phyloP scores from a whole-genome alignment of 64 coral and sea anemone genomes.

The Catalaphyllia jardinei region DNA sequence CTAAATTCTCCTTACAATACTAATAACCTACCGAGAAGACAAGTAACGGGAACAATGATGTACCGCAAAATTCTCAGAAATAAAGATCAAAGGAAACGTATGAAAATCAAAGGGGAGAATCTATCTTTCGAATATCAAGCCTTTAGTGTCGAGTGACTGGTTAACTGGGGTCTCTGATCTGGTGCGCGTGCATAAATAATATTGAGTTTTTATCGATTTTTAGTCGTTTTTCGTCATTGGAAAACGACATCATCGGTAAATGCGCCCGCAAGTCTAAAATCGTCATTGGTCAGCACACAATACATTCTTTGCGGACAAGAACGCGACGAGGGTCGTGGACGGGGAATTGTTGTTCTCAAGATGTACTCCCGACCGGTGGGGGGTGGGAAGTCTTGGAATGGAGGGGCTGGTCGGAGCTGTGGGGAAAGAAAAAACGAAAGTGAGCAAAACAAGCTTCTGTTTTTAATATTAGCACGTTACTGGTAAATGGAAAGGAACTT shows the following conservation, averaged over 20 bases:
- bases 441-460: background rate
- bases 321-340: conserved; percentile 76
- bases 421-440: background rate
- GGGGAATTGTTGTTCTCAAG: conserved; percentile 74
- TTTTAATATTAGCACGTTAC: no score
- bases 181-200: background rate
- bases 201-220: background rate
- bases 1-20: no score
- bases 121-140: no score
- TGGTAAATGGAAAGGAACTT: no score
- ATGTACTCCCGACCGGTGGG: conserved; percentile 95
- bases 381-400: conserved; percentile 77
- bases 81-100: no score
- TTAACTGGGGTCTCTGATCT: no score
- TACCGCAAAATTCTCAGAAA: no score
- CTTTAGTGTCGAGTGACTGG: no score
- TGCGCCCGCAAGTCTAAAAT: conserved; percentile 91
- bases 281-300: conserved; percentile 88
- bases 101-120: no score
- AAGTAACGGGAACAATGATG: no score
- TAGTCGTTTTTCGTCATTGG: conserved; percentile 29
- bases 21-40: no score
- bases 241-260: conserved; percentile 96
- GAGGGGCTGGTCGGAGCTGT: conserved; percentile 29
- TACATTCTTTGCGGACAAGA: conserved; percentile 94